Base-by-base conservation (phyloP, 2,797 vertebrate genomes). In the Mus spretus region DNA sequence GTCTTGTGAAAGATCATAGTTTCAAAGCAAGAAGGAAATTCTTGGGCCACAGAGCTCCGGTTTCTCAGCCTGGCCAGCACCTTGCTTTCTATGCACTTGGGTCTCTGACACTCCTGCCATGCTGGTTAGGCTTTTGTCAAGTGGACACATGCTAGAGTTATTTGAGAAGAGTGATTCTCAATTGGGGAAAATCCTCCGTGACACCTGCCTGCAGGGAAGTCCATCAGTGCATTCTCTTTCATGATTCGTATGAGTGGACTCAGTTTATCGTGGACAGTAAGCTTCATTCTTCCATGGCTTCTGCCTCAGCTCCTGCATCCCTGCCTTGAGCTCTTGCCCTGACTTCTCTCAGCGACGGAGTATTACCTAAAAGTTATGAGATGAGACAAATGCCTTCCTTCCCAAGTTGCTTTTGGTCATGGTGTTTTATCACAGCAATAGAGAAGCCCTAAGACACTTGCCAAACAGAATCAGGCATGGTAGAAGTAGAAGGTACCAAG, bases 1-100 rank as follows among this genome's bases (percentile, higher is more conserved):
- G 57, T 80, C 95, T 95, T 95, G 44, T 50, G 91, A 97, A 96
- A 97, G 92, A 86, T 37, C 5, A 1, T 0, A 11, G 19, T 83
- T 94, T 94, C 83, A 31, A 50, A 4, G 31, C 28, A 57, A 93
- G 63, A 88, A 74, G n/a, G 37, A 47, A 75, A 75, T 15, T 44
- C 8, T 61, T 87, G 79, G 19, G 70, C 80, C 83, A 96, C 26
- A 53, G 67, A 77, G 34, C 67, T 82, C 63, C 3, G 15, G n/a
- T 40, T 65, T 89, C 75, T 72, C 34, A 82, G 89, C 28, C 74
- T 37, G 6, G 22, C 24, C 6, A 2, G 24, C 22, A 19, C 4
- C 67, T 79, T 4, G 14, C 55, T 22, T 9, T 17, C 57, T 13
- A 6, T 44, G 47, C 10, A 0, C 44, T 28, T 8, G 59, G 13